Percentiles rank a stretch among this genome's conserved stretches.
Evolutionary conservation across 2,888 invertebrate genomes (phyloP).

Genomic region (Barypeithes pellucidus): DNA sequence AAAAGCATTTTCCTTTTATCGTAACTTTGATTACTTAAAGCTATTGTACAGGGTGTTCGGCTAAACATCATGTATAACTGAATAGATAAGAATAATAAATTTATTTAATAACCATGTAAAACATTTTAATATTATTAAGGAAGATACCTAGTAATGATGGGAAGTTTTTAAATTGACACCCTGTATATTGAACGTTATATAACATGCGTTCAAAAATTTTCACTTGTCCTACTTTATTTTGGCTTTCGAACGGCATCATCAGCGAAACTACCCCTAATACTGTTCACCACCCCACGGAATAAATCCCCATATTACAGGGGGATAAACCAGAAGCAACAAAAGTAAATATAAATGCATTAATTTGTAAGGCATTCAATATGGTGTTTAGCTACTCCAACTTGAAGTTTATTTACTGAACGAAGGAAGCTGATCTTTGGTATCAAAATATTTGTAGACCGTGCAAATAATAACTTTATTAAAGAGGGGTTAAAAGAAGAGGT

Average conservation of each 20-base stretch:
- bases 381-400: conserved; percentile 61
- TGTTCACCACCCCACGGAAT: conserved; percentile 9
- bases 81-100: no score
- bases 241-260: not conserved
- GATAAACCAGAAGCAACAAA: conserved; percentile 49
- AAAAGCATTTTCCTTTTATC: no score
- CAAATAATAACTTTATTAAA: conserved; percentile 62
- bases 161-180: no score
- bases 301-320: conserved; percentile 38
- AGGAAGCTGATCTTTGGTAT: conserved; percentile 64
- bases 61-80: no score
- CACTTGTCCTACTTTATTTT: not conserved
- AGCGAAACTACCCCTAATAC: not conserved
- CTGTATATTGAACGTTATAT: no score
- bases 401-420: conserved; percentile 56
- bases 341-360: conserved; percentile 61
- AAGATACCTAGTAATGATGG: no score
- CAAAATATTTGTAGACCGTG: conserved; percentile 71
- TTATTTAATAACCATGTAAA: no score
- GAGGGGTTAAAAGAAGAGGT: conserved; percentile 40
- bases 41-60: no score
- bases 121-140: no score
- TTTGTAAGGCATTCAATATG: conserved; percentile 63
- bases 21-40: no score
- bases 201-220: no score